Conservation (phyloP, 2,888 invertebrate genomes). For the Drepanosiphum platanoidis region DNA sequence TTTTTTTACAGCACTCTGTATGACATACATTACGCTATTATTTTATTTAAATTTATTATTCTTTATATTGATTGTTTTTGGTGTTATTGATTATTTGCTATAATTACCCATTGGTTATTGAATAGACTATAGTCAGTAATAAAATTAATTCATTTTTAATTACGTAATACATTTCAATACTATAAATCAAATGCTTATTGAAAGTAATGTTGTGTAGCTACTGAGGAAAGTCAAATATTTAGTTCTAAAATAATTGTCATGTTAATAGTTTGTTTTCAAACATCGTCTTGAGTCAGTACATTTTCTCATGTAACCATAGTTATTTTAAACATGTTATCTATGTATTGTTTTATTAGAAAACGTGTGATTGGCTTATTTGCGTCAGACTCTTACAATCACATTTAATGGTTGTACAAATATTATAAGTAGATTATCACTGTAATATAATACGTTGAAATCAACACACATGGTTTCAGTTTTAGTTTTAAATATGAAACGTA, state of each 20-base stretch:
- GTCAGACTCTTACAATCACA: background rate
- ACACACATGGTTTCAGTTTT: background rate
- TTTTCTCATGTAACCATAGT: slow-evolving; percentile 5
- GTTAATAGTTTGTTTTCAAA: background rate
- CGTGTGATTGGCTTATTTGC: slow-evolving; percentile 14
- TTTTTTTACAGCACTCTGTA: too few species aligned
- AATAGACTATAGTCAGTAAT: too few species aligned
- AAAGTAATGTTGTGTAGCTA: background rate
- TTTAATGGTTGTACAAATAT: slow-evolving; percentile 23
- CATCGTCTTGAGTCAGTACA: background rate
- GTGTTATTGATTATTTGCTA: too few species aligned
- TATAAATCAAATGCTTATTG: background rate
- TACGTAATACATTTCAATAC: background rate
- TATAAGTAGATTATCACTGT: slow-evolving; percentile 6
- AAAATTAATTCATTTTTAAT: background rate
- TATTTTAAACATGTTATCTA: slow-evolving; percentile 27
- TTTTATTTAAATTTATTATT: too few species aligned
- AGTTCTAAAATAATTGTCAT: background rate
- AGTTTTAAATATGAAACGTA: background rate
- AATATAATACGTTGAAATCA: background rate
- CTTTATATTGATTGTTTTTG: too few species aligned
- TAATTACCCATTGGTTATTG: too few species aligned
- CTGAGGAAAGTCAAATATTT: background rate
- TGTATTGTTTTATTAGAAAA: slow-evolving; percentile 1
- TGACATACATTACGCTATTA: too few species aligned